These are phyloP conservation scores for Callipepla squamata DNA, from an alignment of 2,113 vertebrate species.

Conservation along the genomic window DNA sequence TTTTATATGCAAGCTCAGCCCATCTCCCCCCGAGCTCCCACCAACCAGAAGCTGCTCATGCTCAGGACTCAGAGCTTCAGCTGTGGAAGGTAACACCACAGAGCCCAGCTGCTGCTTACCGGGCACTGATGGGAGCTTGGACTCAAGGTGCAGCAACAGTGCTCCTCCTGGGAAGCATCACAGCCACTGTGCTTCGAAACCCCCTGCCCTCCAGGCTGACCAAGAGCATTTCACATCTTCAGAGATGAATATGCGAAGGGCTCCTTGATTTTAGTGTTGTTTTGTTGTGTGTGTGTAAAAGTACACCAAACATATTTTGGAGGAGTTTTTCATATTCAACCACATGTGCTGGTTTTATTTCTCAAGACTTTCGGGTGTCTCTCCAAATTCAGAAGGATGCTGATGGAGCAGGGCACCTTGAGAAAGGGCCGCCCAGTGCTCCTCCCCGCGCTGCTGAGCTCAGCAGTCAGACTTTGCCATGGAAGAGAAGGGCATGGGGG, in stretches of 20 bases:
- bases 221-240: neutral
- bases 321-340: neutral
- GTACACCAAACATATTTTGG: neutral
- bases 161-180: neutral
- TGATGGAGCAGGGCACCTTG: neutral
- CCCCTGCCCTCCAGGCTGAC: neutral
- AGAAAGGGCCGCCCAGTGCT: neutral
- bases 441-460: rapidly evolving
- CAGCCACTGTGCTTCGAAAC: neutral
- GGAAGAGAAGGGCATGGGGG: neutral
- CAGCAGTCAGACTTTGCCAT: neutral
- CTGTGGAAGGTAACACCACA: neutral
- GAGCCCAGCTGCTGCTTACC: neutral
- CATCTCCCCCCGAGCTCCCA: neutral
- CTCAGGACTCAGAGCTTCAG: neutral
- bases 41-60: neutral
- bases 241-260: rapidly evolving
- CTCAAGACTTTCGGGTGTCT: neutral
- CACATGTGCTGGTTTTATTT: neutral
- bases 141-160: rapidly evolving
- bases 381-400: neutral
- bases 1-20: neutral
- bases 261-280: neutral
- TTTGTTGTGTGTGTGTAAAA: neutral
- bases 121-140: neutral